phyloP scores from a whole-genome alignment of 2,113 vertebrate species.

The Macaca fascicularis region DNA sequence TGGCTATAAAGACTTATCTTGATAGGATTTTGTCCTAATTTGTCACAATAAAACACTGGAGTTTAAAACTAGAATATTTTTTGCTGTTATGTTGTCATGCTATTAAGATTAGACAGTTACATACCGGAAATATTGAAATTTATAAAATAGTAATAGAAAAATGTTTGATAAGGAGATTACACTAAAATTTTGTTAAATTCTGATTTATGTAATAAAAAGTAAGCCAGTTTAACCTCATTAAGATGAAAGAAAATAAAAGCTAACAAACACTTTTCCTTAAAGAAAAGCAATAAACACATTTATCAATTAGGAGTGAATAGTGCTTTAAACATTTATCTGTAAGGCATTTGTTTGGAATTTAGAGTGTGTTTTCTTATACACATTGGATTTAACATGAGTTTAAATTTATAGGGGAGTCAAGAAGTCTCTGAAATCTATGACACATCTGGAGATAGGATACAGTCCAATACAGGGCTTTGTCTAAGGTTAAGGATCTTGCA shows the following conservation, averaged over 20 bases:
- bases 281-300: not conserved
- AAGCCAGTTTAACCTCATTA: not conserved
- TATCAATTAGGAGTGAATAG: not conserved
- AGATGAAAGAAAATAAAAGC: not conserved
- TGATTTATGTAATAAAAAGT: not conserved
- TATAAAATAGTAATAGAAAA: not conserved
- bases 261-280: not conserved
- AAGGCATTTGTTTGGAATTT: not conserved
- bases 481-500: not conserved
- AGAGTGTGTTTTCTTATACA: not conserved
- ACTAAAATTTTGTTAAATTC: not conserved
- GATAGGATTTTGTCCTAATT: not conserved
- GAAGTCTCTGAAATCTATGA: not conserved
- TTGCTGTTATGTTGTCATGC: not conserved
- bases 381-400: not conserved
- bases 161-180: not conserved
- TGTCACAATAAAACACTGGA: not conserved
- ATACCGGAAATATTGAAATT: not conserved
- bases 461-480: not conserved
- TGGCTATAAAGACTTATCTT: not conserved
- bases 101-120: not conserved
- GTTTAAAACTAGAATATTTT: not conserved
- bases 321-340: conserved; percentile 5
- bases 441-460: not conserved
- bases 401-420: not conserved